Evolutionary conservation across 2,888 invertebrate genomes (phyloP), one percentile per base, ranked within the genome.

Genomic region (Tryphoninae sp.): DNA sequence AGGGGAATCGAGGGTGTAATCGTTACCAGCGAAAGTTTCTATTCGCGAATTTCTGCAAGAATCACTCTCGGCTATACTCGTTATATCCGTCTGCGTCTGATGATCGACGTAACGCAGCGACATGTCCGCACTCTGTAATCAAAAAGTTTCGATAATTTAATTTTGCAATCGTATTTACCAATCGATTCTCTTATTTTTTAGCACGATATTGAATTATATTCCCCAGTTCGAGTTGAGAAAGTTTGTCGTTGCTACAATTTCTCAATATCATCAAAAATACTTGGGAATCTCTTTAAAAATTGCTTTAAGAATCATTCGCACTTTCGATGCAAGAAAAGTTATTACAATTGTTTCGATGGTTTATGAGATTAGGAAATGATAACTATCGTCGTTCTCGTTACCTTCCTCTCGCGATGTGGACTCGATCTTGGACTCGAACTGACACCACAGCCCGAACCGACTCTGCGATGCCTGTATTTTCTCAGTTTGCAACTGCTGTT

Each of bases 31-130:
- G 42, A 75, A 84, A 7, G 33, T 67, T 22, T 69, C 80, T 8
- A 73, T 69, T 76, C 78, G 79, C 42, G 61, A 83, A 67, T 81
- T 71, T 45, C 82, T 79, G 33, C 82, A 73, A 26, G 81, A 82
- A 89, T 94, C 94, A n/a, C 93, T 93, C 87, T 94, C 94, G 86
- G 94, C 94, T 55, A 94, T 92, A 85, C 94, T 94, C 93, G 94
- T 94, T 45, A 89, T 84, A 87, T 95, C 95, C 2, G 95, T 95
- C 91, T 95, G 95, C 0, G 95, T 95, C 88, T 95, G 95, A 74
- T 93, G 94, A 87, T 95, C 94, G 4, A 95, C 93, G 23, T 94
- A 90, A 84, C 93, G 92, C 8, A 90, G 86, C 6, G 92, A 89
- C 69, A 91, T 67, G 64, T 89, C 89, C 22, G 88, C 86, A 80